Percentiles rank a stretch among this genome's conserved stretches.
These are phyloP conservation scores for Esox niger DNA, from an alignment of 2,113 vertebrate genomes.

Conservation along the genomic window DNA sequence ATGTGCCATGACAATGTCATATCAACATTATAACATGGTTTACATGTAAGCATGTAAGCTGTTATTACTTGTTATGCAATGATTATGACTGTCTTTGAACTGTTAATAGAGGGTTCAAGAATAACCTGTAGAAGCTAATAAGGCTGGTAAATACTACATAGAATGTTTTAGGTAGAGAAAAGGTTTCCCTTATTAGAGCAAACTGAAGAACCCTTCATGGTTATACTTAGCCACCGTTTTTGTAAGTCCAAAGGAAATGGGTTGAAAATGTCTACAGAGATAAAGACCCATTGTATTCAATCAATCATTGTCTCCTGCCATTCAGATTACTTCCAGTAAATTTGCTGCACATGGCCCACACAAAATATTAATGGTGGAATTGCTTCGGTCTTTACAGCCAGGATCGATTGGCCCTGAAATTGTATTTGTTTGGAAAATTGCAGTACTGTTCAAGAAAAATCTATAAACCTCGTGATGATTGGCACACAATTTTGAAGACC, in stretches of 20 bases:
- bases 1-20: too few species aligned
- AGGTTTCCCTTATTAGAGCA: background rate
- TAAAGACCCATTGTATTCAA: background rate
- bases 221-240: too few species aligned
- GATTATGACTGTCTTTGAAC: too few species aligned
- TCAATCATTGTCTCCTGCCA: slow-evolving; percentile 7
- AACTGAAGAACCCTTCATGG: too few species aligned
- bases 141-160: too few species aligned
- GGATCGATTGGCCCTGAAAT: slow-evolving; percentile 24
- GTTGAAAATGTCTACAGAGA: background rate
- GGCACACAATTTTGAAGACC: background rate
- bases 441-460: slow-evolving; percentile 4
- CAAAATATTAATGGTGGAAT: background rate
- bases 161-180: too few species aligned
- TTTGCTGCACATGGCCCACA: slow-evolving; percentile 9
- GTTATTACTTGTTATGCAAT: too few species aligned
- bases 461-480: slow-evolving; percentile 18
- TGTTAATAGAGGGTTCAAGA: too few species aligned
- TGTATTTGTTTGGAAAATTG: slow-evolving; percentile 19
- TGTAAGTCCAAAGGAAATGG: too few species aligned
- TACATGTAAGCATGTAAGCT: too few species aligned
- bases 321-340: slow-evolving; percentile 27
- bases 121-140: too few species aligned
- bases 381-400: background rate
- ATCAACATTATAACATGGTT: too few species aligned